Evolutionary conservation across 2,797 vertebrate genomes (phyloP).

Genomic region (Periparus ater): DNA sequence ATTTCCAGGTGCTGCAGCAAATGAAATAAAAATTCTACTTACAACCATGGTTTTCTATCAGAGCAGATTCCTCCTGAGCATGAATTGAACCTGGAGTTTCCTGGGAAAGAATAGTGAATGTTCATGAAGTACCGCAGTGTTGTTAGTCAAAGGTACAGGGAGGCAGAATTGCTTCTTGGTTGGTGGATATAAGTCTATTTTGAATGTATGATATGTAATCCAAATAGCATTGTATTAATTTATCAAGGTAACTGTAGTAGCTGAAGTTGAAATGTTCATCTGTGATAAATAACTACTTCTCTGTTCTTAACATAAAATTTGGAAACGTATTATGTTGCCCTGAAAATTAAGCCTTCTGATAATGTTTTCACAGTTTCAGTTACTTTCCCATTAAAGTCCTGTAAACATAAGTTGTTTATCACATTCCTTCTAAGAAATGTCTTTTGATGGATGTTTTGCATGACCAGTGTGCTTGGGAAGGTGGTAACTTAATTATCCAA

Average conservation of each 20-base stretch:
- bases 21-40: conserved; percentile 37
- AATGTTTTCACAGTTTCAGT: no score
- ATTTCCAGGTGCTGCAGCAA: conserved; percentile 37
- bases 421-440: no score
- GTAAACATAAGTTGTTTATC: no score
- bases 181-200: not conserved
- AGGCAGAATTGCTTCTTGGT: conserved; percentile 10
- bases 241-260: not conserved
- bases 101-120: not conserved
- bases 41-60: not conserved
- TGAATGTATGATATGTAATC: not conserved
- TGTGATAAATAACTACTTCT: not conserved
- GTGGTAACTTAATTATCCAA: no score
- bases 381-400: no score
- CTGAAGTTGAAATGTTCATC: not conserved
- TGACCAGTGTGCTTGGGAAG: no score
- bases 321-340: not conserved
- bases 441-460: no score
- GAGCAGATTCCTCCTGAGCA: not conserved
- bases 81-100: not conserved
- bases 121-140: not conserved
- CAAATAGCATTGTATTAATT: not conserved
- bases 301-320: not conserved
- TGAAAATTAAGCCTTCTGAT: no score
- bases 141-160: not conserved